A percentile compares a stretch with the other conserved stretches of the same genome.
phyloP scores from a whole-genome alignment of 2,797 vertebrate species.

The Pseudocheirus occidentalis region DNA sequence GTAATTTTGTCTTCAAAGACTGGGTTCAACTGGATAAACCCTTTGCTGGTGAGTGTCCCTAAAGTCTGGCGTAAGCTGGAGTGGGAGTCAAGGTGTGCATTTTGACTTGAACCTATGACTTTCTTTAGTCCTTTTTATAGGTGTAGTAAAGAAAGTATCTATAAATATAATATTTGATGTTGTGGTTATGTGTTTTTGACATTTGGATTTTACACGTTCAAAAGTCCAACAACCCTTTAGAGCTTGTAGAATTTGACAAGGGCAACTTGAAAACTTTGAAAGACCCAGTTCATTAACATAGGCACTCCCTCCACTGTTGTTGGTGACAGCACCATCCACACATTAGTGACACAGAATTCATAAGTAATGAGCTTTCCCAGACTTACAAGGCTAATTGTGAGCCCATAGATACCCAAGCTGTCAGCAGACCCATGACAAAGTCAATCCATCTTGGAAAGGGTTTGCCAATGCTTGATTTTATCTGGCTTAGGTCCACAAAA shows the following conservation, averaged over 20 bases:
- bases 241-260: background rate
- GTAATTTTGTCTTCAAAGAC: constrained; percentile 98
- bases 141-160: background rate
- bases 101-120: constrained; percentile 2
- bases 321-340: background rate
- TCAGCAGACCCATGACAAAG: background rate
- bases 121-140: background rate
- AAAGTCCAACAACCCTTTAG: background rate
- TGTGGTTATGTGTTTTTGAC: background rate
- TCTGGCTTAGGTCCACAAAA: background rate
- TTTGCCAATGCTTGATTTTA: background rate
- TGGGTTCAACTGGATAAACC: constrained; percentile 99
- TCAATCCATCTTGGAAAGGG: background rate
- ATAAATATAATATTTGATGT: background rate
- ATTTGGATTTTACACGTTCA: background rate
- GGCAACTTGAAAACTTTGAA: background rate
- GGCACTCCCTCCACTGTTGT: background rate
- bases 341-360: background rate
- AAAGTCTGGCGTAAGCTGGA: background rate
- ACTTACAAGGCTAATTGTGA: background rate
- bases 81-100: too few relatives aligned
- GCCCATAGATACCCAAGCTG: background rate
- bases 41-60: constrained; percentile 91
- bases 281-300: background rate
- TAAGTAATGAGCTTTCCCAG: background rate